phyloP scores from a whole-genome alignment of 2,797 vertebrate species.

The Gallirallus australis region DNA sequence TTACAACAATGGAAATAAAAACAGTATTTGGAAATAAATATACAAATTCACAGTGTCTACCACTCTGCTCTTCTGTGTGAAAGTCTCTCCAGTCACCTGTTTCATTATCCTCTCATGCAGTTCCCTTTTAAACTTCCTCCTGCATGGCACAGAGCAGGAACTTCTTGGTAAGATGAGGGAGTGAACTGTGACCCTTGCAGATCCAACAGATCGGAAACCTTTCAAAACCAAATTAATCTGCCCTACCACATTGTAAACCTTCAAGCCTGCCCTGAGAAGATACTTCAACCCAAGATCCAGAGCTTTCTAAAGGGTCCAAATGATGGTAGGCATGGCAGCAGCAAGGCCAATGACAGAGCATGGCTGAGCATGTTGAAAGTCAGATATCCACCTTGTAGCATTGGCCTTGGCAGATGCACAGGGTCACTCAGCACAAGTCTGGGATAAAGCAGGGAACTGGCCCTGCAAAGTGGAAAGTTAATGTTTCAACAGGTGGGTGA shows the following conservation, averaged over 20 bases:
- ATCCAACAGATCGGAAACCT: background rate
- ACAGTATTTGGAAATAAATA: background rate
- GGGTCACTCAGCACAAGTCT: background rate
- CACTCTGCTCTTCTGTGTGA: background rate
- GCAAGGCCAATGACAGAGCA: background rate
- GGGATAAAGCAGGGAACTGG: background rate
- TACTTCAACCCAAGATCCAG: background rate
- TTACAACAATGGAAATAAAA: background rate
- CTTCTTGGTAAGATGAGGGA: background rate
- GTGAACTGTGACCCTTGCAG: background rate
- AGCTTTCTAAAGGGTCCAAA: background rate
- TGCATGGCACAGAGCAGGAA: background rate
- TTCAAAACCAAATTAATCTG: background rate
- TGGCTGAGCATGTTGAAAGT: background rate
- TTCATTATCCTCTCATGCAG: background rate
- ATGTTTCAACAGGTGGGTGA: background rate
- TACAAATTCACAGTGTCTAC: background rate
- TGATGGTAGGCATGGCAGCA: background rate
- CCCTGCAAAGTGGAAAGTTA: background rate
- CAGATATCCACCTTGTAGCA: background rate
- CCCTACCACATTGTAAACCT: background rate
- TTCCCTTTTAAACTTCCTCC: background rate
- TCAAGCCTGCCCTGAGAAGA: background rate
- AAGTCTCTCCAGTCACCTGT: background rate
- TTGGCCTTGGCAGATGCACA: background rate